Percentiles rank a stretch among this genome's conserved stretches.
Conservation (phyloP, 1,140 invertebrate species). For the Conus betulinus region DNA sequence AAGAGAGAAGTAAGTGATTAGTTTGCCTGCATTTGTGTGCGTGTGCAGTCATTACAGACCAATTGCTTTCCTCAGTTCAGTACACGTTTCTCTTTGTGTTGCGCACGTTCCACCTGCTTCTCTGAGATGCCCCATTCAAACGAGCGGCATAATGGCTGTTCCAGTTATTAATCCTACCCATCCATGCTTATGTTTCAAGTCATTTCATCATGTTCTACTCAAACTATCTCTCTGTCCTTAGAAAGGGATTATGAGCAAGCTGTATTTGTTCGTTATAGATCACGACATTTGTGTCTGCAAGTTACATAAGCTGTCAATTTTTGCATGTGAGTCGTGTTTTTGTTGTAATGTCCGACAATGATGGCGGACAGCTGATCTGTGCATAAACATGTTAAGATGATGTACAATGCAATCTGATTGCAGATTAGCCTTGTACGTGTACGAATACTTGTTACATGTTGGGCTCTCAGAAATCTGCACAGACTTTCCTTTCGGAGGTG, state of each 20-base stretch:
- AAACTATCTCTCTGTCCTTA: neutral
- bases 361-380: conserved; percentile 6
- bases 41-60: neutral
- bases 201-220: neutral
- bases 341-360: neutral
- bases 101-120: conserved; percentile 70
- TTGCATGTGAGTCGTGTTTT: neutral
- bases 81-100: conserved; percentile 40
- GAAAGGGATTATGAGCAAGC: neutral
- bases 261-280: neutral
- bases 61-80: neutral
- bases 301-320: neutral
- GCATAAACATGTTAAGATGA: conserved; percentile 3
- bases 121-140: conserved; percentile 69
- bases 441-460: conserved; percentile 98
- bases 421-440: conserved; percentile 98
- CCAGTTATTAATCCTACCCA: conserved; percentile 67
- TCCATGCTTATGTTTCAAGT: conserved; percentile 16
- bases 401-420: conserved; percentile 74
- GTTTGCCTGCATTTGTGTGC: neutral
- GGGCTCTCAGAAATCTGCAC: conserved; percentile 99
- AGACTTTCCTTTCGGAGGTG: conserved; percentile 97
- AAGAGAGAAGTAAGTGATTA: conserved; percentile 89
- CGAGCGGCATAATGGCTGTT: conserved; percentile 67
- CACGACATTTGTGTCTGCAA: neutral